Conservation (phyloP, 2,113 vertebrate species). For the Uria lomvia region DNA sequence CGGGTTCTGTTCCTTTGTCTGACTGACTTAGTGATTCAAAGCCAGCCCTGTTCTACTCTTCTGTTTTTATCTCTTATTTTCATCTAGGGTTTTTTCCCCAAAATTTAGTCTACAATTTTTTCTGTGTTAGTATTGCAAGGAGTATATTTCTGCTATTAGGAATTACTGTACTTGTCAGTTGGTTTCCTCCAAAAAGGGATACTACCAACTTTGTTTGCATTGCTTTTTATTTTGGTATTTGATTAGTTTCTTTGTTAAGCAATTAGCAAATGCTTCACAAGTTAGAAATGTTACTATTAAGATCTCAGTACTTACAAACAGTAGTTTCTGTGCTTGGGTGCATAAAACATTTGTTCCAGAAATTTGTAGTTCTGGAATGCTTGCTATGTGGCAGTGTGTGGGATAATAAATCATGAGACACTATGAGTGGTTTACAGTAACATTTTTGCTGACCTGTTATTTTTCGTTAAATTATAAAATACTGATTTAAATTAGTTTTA, state of each 20-base stretch:
- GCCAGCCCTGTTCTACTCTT: not conserved
- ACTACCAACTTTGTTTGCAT: not conserved
- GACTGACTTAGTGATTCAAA: not conserved
- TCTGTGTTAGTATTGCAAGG: not conserved
- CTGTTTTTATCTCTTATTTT: not conserved
- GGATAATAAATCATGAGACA: constrained; percentile 14
- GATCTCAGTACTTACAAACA: not conserved
- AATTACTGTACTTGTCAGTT: not conserved
- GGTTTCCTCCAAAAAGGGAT: not conserved
- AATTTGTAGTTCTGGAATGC: constrained; percentile 8
- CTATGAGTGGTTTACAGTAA: not conserved
- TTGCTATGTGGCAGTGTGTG: constrained; percentile 26
- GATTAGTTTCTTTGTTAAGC: not conserved
- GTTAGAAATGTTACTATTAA: not conserved
- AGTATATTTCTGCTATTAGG: not conserved
- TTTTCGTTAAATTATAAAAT: not conserved
- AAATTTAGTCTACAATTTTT: not conserved
- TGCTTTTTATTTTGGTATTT: not conserved
- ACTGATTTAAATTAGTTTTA: not conserved
- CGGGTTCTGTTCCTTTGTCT: not conserved
- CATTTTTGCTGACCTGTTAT: constrained; percentile 20
- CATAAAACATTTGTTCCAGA: constrained; percentile 3
- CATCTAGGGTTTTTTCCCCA: too few relatives aligned
- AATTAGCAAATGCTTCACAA: not conserved
- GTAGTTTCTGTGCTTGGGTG: not conserved